Evolutionary conservation across 2,113 vertebrate species (phyloP), one percentile per base, ranked within the genome.

Genomic region (Hydrolagus affinis): DNA sequence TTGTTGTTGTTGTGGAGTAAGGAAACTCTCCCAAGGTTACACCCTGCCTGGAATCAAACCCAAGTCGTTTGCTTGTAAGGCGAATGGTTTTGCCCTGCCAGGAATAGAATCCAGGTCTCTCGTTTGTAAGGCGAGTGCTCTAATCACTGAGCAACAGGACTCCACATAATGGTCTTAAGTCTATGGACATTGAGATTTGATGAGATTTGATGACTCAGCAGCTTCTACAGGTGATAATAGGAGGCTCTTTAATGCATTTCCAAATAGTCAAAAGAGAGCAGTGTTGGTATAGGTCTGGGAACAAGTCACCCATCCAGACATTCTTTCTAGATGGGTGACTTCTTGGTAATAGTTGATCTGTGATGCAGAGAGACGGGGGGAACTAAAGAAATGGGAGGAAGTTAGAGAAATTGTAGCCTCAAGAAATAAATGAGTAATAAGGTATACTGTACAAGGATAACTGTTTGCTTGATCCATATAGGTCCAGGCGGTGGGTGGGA

Each of bases 331-430:
- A 73, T 32, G 14, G 8, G 44, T 75, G 21, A 75, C 30, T 86
- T 87, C 69, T 87, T 88, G 15, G 0, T 30, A 86, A 4, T 11
- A 90, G 85, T 86, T 89, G 87, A 87, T 87, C 68, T 59, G 87
- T 80, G 68, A 70, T 85, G 85, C 86, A 59, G 85, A 86, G 57
- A 60, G 59, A 21, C 64, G 85, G 14, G 86, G 70, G 74, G 66
- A 4, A 21, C 44, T 21, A 11, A 17, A 19, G 17, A 1, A 75
- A 56, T 56, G 2, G 19, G 72, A 56, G 32, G 72, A 1, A n/a
- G 19, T 19, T 44, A 25, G 70, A 21, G 12, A 69, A 11, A 75
- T 28, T 19, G 59, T 25, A 15, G 62, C 25, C n/a, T 28, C 11
- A 78, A 12, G n/a, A 60, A 14, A 30, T n/a, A 30, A 30, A 30